phyloP scores from a whole-genome alignment of 2,113 vertebrate species.

The Electrona antarctica region DNA sequence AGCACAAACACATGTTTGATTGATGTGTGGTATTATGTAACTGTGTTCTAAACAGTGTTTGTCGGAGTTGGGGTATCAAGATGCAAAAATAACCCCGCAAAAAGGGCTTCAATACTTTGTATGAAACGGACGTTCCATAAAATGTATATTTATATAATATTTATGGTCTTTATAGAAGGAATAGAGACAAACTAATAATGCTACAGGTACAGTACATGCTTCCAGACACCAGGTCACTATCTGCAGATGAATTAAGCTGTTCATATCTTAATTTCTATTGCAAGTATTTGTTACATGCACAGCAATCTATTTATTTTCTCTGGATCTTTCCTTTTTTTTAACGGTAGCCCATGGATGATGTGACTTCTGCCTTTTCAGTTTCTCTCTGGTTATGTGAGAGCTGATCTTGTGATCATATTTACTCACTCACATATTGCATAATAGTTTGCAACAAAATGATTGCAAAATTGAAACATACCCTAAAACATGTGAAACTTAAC shows the following conservation, averaged over 20 bases:
- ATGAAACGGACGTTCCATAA: neutral
- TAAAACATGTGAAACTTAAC: too few species aligned
- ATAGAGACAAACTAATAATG: neutral
- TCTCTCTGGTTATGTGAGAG: constrained; percentile 15
- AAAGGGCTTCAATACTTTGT: too few species aligned
- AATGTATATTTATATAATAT: neutral
- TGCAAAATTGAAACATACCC: neutral
- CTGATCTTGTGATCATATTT: neutral
- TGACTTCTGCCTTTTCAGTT: constrained; percentile 35
- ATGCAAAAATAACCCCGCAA: too few species aligned
- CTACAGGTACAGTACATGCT: too few species aligned
- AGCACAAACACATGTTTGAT: neutral
- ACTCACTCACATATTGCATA: too few species aligned
- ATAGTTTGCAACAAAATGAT: neutral
- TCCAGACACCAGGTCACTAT: neutral
- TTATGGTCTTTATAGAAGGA: neutral
- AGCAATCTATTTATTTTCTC: neutral
- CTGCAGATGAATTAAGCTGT: neutral
- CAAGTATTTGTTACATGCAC: neutral
- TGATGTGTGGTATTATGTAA: neutral
- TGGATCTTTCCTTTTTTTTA: too few species aligned
- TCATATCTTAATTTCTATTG: neutral
- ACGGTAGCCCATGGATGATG: neutral
- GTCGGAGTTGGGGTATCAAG: too few species aligned
- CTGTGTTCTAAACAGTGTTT: constrained; percentile 21